Conservation (phyloP, 2,888 invertebrate genomes). For the Bembecia ichneumoniformis region DNA sequence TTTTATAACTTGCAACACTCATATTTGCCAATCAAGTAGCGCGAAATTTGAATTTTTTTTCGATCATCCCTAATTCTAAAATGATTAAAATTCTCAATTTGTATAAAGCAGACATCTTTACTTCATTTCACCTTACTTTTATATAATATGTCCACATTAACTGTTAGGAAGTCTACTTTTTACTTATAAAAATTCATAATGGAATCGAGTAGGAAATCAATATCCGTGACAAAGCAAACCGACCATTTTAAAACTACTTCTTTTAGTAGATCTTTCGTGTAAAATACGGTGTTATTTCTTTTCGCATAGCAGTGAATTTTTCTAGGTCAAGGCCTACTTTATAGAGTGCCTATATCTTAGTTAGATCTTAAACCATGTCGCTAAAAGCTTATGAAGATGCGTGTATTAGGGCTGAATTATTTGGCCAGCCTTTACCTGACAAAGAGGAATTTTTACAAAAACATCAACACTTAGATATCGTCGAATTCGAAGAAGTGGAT, state of each 20-base stretch:
- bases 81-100: no score
- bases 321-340: slow-evolving; percentile 22
- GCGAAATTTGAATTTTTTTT: no score
- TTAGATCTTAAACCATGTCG: slow-evolving; percentile 47
- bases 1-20: no score
- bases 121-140: no score
- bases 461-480: slow-evolving; percentile 66
- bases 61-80: no score
- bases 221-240: slow-evolving; percentile 8
- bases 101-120: no score
- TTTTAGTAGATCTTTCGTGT: not conserved
- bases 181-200: no score
- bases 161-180: no score
- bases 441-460: slow-evolving; percentile 76
- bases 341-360: not conserved
- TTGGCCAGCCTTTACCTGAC: slow-evolving; percentile 79
- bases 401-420: slow-evolving; percentile 83
- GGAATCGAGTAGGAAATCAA: slow-evolving; percentile 6
- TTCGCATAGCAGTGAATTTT: not conserved
- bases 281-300: not conserved
- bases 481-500: slow-evolving; percentile 68
- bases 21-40: no score
- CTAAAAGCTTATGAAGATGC: slow-evolving; percentile 82
- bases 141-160: no score
- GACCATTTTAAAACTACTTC: slow-evolving; percentile 4